Base-by-base conservation (phyloP, 1,140 invertebrate genomes). In the Cepaea nemoralis region DNA sequence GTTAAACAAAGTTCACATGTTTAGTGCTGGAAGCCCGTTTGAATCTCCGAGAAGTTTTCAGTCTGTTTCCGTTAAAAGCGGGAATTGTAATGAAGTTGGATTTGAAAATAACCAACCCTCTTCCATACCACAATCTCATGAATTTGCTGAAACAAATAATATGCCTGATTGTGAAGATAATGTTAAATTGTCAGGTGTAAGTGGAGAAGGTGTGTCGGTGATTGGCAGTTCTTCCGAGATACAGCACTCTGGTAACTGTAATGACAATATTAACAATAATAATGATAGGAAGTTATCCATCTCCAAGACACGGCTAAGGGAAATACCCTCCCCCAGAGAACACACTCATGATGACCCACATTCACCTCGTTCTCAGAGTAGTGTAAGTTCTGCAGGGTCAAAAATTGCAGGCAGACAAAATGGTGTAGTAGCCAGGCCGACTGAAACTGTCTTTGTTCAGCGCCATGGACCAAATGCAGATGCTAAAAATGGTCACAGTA, bases 11-110 rank as follows among this genome's bases (percentile, higher is more conserved):
- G 14, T 69, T 55, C 33, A 31, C 2, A 22, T 69, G 19, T 35
- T 33, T n/a, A 69, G 27, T 79, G 77, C 42, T 19, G 77, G 77
- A 40, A 79, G 77, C 35, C 77, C 77, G 31, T 79, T 79, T 79
- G 77, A 67, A 8, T 67, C 59, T 45, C 77, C 77, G n/a, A 45
- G 63, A 31, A 67, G 59, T 69, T 31, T 31, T 3, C 40, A 3
- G 1, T 79, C 77, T 27, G 24, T n/a, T 66, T 63, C 48, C 6
- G 40, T 40, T n/a, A 63, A 77, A 37, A 66, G 27, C n/a, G 37
- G 66, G 8, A 10, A 45, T 12, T n/a, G 12, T 35, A 8, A 35
- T 42, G 31, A 75, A 50, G 10, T 2, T 75, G 42, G 8, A 2
- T 14, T 42, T 12, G n/a, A 40, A 39, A 71, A 39, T 40, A n/a